Evolutionary conservation across 2,888 invertebrate genomes (phyloP), one percentile per base, ranked within the genome.

Genomic region (Periphyllus acericola): DNA sequence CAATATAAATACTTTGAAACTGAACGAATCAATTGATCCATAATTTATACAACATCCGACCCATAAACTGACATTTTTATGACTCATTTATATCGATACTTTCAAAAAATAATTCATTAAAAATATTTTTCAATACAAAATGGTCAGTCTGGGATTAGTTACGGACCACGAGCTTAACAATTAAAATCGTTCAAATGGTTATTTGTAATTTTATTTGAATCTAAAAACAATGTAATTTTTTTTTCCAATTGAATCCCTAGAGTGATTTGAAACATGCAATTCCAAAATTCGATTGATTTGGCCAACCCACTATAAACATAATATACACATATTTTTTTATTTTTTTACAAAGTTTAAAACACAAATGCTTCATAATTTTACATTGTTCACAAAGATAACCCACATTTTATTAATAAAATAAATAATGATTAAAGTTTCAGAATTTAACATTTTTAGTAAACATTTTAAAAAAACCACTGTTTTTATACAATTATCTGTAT

Each of bases 81-180:
- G 8, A 60, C 60, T 75, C 36, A 60, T 75, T 83, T 83, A 75
- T 83, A 40, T 29, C 21, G 55, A 75, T 75, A 40, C 19, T 36
- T 74, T 75, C 11, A 74, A 74, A 74, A 83, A 75, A 75, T 4
- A 83, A 83, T 74, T 75, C 60, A 60, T 83, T 83, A 60, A 74
- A 36, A 36, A 75, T 83, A 36, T 83, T 83, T 83, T 83, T 29
- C 55, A 60, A 60, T 83, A 83, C 36, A 75, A 55, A 83, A 83
- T 36, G 55, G 21, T 75, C 36, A 40, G 17, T 17, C 3, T 34
- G 74, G 21, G 29, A 83, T 83, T 83, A 75, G 29, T 79, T 29
- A 80, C 75, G 29, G 60, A 60, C 36, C 36, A 25, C 29, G 29
- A 19, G 21, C 75, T 74, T 40, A 75, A 83, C 40, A 60, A 66